Conservation (phyloP, 1,140 invertebrate species). For the Trichonephila inaurata region DNA sequence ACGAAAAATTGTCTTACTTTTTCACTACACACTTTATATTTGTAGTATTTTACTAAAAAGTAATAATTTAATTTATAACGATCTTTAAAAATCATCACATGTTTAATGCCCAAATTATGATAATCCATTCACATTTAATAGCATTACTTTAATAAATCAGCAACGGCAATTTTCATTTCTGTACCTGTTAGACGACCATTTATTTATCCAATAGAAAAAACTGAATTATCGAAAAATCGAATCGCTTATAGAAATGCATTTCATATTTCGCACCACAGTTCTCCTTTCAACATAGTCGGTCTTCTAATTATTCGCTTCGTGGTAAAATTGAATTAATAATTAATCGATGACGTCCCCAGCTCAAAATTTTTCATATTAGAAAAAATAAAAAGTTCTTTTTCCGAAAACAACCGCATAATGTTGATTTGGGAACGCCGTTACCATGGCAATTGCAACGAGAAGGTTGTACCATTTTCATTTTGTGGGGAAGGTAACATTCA, state of each 20-base stretch:
- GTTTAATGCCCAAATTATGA: too few species aligned
- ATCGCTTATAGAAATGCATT: not conserved
- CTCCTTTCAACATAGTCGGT: not conserved
- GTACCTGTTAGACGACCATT: too few species aligned
- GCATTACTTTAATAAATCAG: too few species aligned
- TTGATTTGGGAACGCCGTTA: conserved; percentile 9
- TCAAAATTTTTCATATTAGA: not conserved
- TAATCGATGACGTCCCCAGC: not conserved
- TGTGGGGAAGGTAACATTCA: conserved; percentile 45
- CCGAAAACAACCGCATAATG: not conserved
- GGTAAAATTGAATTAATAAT: not conserved
- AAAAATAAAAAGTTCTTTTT: not conserved
- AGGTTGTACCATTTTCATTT: conserved; percentile 27
- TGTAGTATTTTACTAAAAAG: too few species aligned
- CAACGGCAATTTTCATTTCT: too few species aligned
- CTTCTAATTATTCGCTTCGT: not conserved
- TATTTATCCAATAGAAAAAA: too few species aligned
- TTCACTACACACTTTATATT: too few species aligned
- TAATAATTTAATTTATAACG: too few species aligned
- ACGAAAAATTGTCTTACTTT: too few species aligned
- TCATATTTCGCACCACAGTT: not conserved
- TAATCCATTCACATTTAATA: too few species aligned
- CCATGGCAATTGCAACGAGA: conserved; percentile 12
- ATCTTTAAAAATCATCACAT: too few species aligned
- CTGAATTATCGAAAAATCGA: too few species aligned